Base-by-base conservation (phyloP, 2,113 vertebrate genomes). In the Chlorocebus sabaeus region DNA sequence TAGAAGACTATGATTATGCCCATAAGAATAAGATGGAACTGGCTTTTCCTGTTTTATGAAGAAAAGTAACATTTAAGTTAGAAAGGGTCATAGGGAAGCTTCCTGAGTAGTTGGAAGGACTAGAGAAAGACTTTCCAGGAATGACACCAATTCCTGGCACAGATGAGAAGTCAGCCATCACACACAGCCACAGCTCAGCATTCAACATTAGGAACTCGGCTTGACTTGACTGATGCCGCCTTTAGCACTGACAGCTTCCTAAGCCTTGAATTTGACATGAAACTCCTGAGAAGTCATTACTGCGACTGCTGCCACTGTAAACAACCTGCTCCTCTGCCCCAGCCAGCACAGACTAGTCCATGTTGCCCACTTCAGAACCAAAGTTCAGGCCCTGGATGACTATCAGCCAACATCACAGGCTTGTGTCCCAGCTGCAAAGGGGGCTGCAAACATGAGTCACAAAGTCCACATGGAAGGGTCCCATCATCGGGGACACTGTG, bases 121-220 rank as follows among this genome's bases (percentile, higher is more conserved):
- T 20, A 9, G 16, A 50, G 32, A 90, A 85, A 79, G 38, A 38
- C 59, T 86, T 45, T 81, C 57, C 35, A 48, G 38, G 11, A 23
- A 40, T 11, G 25, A 9, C 0, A 17, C 5, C 75, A 88, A 52
- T 35, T 50, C 25, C 32, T 1, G 0, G 18, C 45, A 75, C 30
- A 48, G 6, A 14, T n/a, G 43, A 81, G 84, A 38, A 64, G 61
- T 52, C 7, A 43, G 30, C 25, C 11, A 2, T 43, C 57, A 57
- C 0, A 12, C 43, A 45, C 7, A 12, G 25, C 14, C 8, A 22
- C 35, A 0, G 0, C 48, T 35, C 3, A 67, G 32, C 64, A 45
- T 38, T 18, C 40, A 82, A 14, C 10, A 8, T 81, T 67, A n/a
- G 52, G 14, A 80, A 43, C 45, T 50, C n/a, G 5, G n/a, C 11